Base-by-base conservation (phyloP, 2,888 invertebrate genomes). In the Lithophane socia region DNA sequence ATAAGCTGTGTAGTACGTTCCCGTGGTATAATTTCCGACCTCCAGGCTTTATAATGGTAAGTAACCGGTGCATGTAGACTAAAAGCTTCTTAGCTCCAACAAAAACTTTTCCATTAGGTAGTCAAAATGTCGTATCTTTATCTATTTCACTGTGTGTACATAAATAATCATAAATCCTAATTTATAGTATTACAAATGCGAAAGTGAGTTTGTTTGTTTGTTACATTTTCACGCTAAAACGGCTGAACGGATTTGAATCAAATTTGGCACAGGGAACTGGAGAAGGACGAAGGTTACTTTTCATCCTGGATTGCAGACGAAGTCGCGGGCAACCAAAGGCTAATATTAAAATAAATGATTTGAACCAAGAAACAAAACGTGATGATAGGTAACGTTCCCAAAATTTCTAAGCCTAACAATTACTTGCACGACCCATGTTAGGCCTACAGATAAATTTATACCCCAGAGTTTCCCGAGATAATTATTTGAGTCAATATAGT, bases 401-500 rank as follows among this genome's bases (percentile, higher is more conserved):
- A 56, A 63, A 44, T 49, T 77, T 21, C 63, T 49, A 64, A 84
- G 58, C 47, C 21, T 16, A 61, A 76, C 74, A 79, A 80, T 86
- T 73, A 76, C 69, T 89, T 61, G 3, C 69, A 64, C 9, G 16
- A 42, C 13, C 86, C 83, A 77, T 87, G 56, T 79, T 79, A 66
- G 75, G 88, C 21, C 8, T 5, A 54, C 65, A 60, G 24, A 84
- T 87, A 87, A 86, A 86, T 84, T 82, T 74, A 77, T 74, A 77
- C 78, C 70, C 75, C 56, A 84, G 80, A 86, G 81, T 75, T 86
- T 87, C 76, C 83, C 83, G 89, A 89, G 92, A 89, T 91, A 93
- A 93, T 93, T 92, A 93, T 92, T 93, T 88, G 90, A 92, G 92
- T 92, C 92, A 92, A 93, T 92, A 92, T 91, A 90, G 92, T 90